These are phyloP conservation scores for Terrapene triunguis DNA, from an alignment of 2,113 vertebrate species.

Conservation along the genomic window DNA sequence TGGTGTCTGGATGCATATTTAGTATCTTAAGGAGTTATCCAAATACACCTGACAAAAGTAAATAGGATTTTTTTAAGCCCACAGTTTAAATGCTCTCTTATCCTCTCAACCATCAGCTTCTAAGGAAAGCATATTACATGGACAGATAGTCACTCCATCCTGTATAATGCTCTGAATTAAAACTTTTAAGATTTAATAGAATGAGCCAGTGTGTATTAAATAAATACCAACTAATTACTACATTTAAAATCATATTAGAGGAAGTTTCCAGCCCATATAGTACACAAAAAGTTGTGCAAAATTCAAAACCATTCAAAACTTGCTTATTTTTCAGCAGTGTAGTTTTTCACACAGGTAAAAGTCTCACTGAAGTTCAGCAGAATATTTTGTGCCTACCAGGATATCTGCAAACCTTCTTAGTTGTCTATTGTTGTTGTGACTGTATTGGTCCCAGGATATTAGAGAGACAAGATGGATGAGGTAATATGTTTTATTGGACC, in stretches of 20 bases:
- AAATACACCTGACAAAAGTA: background rate
- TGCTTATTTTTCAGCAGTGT: background rate
- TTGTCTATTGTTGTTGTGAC: background rate
- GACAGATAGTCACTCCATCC: background rate
- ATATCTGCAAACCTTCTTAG: background rate
- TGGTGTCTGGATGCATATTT: background rate
- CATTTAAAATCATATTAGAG: background rate
- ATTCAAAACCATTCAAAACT: background rate
- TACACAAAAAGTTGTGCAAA: background rate
- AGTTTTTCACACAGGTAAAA: too few species aligned
- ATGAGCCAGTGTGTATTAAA: background rate
- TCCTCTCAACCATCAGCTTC: background rate
- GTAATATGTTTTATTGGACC: background rate
- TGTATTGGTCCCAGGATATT: background rate
- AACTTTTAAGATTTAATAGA: background rate
- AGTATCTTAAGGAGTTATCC: background rate
- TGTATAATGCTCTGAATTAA: background rate
- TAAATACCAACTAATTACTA: fast-evolving
- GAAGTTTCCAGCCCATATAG: background rate
- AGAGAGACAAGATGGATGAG: background rate
- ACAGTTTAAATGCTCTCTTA: background rate
- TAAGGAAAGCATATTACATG: background rate
- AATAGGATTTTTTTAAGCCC: background rate
- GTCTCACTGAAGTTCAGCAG: background rate
- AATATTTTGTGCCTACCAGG: background rate